Evolutionary conservation across 2,888 invertebrate species (phyloP).

Genomic region (Noctua pronuba): DNA sequence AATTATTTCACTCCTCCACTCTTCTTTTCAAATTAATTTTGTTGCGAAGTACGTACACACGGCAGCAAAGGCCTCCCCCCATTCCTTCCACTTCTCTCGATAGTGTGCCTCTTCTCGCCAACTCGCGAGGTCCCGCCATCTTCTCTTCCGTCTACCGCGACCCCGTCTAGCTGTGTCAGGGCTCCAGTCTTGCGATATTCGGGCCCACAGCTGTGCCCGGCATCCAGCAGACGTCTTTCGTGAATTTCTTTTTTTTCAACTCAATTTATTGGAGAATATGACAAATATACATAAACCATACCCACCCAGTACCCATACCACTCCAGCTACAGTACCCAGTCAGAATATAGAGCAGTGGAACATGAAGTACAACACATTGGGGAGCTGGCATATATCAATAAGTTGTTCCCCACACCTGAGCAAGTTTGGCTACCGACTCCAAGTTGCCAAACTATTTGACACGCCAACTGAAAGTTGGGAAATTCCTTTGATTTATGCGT

Average conservation of each 20-base stretch:
- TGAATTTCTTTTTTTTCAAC: not conserved
- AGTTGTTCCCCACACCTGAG: constrained; percentile 62
- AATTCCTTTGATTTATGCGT: constrained; percentile 51
- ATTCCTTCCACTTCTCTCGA: too few relatives aligned
- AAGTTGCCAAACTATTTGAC: constrained; percentile 54
- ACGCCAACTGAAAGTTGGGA: constrained; percentile 33
- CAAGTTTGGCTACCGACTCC: constrained; percentile 39
- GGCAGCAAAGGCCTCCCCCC: too few relatives aligned
- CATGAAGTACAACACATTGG: constrained; percentile 68
- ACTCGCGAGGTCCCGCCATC: too few relatives aligned
- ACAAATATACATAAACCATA: constrained; percentile 28
- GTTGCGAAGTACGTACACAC: too few relatives aligned
- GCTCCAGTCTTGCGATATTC: too few relatives aligned
- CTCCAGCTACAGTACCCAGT: constrained; percentile 12
- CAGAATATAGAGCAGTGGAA: constrained; percentile 70
- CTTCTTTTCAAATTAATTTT: not conserved
- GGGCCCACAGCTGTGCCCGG: too few relatives aligned
- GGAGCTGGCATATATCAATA: constrained; percentile 67
- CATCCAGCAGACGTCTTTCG: too few relatives aligned
- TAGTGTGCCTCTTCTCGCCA: too few relatives aligned
- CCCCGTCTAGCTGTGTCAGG: too few relatives aligned
- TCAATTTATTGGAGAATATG: not conserved
- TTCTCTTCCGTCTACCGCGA: too few relatives aligned
- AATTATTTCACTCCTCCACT: not conserved
- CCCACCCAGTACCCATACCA: not conserved